Base-by-base conservation (phyloP, 2,113 vertebrate genomes). In the Pionites leucogaster region DNA sequence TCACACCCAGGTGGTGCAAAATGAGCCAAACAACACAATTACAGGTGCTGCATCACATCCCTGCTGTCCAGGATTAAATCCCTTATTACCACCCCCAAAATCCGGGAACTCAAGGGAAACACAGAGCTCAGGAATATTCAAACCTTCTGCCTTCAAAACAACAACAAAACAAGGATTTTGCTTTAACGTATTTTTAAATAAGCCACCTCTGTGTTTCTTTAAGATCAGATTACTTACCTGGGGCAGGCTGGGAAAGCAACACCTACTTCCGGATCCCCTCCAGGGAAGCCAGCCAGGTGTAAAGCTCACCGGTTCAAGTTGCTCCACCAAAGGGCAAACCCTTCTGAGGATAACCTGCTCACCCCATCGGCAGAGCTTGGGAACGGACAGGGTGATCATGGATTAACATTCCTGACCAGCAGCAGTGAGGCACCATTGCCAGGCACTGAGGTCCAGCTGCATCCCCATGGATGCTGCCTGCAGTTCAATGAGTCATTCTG, bases 151-250 rank as follows among this genome's bases (percentile, higher is more conserved):
- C 47, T 88, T 44, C 55, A 41, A 82, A 94, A 85, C 19, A 84
- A 52, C 11, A 35, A 52, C 14, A n/a, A 62, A 55, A 63, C 41
- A 71, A 49, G 8, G 49, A 31, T 67, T 86, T 77, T 77, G 10
- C 23, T 64, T 90, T 47, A 83, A 57, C 1, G 1, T 35, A 41
- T 65, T 87, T 89, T 49, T 4, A 71, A 92, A 42, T 22, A 17
- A 91, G 22, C 24, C 53, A 24, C 44, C 28, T 10, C 55, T n/a
- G 6, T 44, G 72, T 25, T 60, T 78, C 53, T 86, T 83, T 29
- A 92, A 77, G 8, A 96, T 91, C n/a, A 63, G 69, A 31, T 78
- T 82, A 76, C 95, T 95, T 90, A 97, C 89, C 74, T 74, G 82
- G n/a, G 74, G 83, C 4, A 29, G 65, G 59, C 17, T 59, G 64